Evolutionary conservation across 2,888 invertebrate species (phyloP).

Genomic region (Caenorhabditis doughertyi): DNA sequence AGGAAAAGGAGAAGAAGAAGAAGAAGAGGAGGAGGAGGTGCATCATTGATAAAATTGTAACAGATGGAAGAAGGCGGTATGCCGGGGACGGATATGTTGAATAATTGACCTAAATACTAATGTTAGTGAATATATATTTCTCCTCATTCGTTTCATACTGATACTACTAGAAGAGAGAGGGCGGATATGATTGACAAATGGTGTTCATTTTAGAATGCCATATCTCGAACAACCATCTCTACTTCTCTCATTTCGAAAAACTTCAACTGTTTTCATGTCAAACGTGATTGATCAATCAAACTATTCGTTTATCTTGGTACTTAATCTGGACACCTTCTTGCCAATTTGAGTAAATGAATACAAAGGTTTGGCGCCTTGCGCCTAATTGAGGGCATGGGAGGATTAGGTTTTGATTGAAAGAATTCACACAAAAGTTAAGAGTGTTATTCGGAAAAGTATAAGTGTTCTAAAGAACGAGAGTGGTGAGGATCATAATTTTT

Average conservation of each 20-base stretch:
- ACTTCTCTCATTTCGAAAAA: conserved; percentile 11
- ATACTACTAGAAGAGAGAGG: conserved; percentile 24
- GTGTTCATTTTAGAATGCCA: conserved; percentile 17
- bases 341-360: conserved; percentile 9
- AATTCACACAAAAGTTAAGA: neutral
- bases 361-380: neutral
- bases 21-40: conserved; percentile 1
- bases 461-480: neutral
- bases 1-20: neutral
- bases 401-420: conserved; percentile 35
- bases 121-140: conserved; percentile 12
- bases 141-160: conserved; percentile 44
- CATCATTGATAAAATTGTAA: conserved; percentile 56
- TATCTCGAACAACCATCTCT: conserved; percentile 25
- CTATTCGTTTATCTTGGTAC: neutral
- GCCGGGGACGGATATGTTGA: conserved; percentile 52
- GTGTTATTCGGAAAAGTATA: neutral
- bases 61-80: conserved; percentile 1
- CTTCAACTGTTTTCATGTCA: conserved; percentile 42
- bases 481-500: too few species aligned
- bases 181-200: conserved; percentile 47
- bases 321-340: conserved; percentile 43
- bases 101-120: conserved; percentile 66
- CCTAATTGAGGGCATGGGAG: conserved; percentile 44
- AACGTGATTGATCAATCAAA: conserved; percentile 53